These are phyloP conservation scores for Struthidea cinerea DNA, from an alignment of 2,113 vertebrate species.

Conservation along the genomic window DNA sequence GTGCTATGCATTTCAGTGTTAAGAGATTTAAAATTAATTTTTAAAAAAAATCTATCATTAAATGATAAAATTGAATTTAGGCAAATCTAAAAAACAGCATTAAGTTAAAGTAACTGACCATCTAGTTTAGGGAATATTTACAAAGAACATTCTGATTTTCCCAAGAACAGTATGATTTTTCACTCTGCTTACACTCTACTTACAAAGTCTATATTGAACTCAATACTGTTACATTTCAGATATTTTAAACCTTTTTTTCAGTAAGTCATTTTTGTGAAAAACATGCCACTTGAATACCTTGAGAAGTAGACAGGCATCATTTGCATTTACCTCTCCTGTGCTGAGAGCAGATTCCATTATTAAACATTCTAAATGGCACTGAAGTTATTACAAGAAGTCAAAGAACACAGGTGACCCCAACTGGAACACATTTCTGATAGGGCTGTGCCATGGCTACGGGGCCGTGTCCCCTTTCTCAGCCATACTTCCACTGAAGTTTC, in stretches of 20 bases:
- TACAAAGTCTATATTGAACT: neutral
- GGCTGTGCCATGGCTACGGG: neutral
- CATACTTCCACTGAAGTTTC: neutral
- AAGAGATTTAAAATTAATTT: neutral
- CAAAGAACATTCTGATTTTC: neutral
- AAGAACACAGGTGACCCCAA: neutral
- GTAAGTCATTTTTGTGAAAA: neutral
- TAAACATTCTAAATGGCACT: neutral
- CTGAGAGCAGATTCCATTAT: neutral
- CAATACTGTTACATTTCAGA: neutral
- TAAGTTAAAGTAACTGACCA: neutral
- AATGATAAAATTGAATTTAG: neutral
- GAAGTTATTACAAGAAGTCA: neutral
- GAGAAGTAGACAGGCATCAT: neutral
- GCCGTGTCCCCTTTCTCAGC: neutral
- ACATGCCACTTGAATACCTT: neutral
- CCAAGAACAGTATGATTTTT: neutral
- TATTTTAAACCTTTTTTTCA: neutral
- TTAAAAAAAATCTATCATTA: accelerated
- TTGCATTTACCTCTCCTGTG: neutral
- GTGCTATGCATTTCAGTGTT: neutral
- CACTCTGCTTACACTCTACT: neutral
- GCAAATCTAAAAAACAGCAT: neutral
- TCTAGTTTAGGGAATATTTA: neutral
- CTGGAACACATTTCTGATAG: neutral